Base-by-base conservation (phyloP, 2,113 vertebrate species). In the Vulpes ferrilata region DNA sequence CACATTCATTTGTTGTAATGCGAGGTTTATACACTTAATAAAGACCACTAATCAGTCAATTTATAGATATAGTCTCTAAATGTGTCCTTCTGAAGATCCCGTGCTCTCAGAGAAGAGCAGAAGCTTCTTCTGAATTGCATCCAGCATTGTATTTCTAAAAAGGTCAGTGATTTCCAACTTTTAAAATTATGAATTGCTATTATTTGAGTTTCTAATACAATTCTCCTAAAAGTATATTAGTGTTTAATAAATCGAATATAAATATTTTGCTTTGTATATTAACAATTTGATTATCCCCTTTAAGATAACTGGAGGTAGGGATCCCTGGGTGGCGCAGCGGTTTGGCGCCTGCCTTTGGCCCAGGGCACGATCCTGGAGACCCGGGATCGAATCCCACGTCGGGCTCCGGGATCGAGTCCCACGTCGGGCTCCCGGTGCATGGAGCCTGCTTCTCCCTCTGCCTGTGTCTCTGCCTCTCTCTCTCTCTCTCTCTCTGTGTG, bases 191-290 rank as follows among this genome's bases (percentile, higher is more conserved):
- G 12, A 95, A 62, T 25, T 80, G 23, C 15, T 81, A 90, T 86
- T 86, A 93, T 73, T 83, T 96, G 67, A 59, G 81, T 64, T 84
- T 79, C 69, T 55, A 93, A 57, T 89, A 80, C 1, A n/a, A 23
- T 51, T 91, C 57, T 90, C 7, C 51, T 64, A 92, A 78, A 89
- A 87, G n/a, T 79, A 17, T 48, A 79, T 73, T 83, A 83, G 48
- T 74, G 51, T 67, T 94, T 82, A 96, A 90, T n/a, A 89, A 95
- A 92, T 4, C 69, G 11, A 94, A 86, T 27, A 11, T 38, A 88
- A 65, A n/a, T 69, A 88, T 81, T 85, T 76, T 35, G 25, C n/a
- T 91, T 88, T 88, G 32, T 15, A 32, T 59, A 94, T 60, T 95
- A 92, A 86, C 35, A 93, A 73, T 48, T 86, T 80, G 71, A 48